Evolutionary conservation across 2,797 vertebrate genomes (phyloP).

Genomic region (Borostomias antarcticus): DNA sequence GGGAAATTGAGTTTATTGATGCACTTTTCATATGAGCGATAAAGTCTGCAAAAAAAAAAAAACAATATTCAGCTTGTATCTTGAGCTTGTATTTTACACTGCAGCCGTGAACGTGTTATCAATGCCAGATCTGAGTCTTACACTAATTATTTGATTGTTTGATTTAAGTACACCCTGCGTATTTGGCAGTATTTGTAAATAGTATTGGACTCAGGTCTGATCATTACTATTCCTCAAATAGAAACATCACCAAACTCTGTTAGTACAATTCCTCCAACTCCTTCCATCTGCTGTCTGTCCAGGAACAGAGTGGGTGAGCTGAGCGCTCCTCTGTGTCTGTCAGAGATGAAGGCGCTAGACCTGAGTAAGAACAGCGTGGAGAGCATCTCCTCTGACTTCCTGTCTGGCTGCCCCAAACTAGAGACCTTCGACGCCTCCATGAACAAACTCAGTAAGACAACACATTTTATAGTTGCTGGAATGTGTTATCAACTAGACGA

Average conservation of each 20-base stretch:
- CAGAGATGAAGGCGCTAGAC: conserved; percentile 87
- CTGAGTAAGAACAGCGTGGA: conserved; percentile 89
- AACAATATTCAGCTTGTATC: not conserved
- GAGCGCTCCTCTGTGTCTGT: conserved; percentile 71
- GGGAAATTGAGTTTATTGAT: not conserved
- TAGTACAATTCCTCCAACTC: too few relatives aligned
- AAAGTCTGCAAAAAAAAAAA: too few relatives aligned
- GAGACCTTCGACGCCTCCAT: conserved; percentile 85
- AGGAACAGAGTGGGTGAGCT: conserved; percentile 85
- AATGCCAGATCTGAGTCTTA: too few relatives aligned
- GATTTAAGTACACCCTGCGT: too few relatives aligned
- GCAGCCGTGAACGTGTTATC: not conserved
- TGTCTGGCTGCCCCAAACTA: conserved; percentile 84
- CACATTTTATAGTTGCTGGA: not conserved
- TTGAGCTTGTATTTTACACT: not conserved
- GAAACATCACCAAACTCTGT: too few relatives aligned
- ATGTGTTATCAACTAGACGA: not conserved
- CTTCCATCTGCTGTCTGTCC: conserved; percentile 27
- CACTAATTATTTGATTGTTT: too few relatives aligned
- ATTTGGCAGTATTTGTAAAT: too few relatives aligned
- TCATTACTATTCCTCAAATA: too few relatives aligned
- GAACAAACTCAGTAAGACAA: conserved; percentile 86
- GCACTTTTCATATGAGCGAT: too few relatives aligned
- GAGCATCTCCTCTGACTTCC: conserved; percentile 75
- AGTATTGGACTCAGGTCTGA: too few relatives aligned